Evolutionary conservation across 2,113 vertebrate species (phyloP), one percentile per base, ranked within the genome.

Genomic region (Athene cunicularia): DNA sequence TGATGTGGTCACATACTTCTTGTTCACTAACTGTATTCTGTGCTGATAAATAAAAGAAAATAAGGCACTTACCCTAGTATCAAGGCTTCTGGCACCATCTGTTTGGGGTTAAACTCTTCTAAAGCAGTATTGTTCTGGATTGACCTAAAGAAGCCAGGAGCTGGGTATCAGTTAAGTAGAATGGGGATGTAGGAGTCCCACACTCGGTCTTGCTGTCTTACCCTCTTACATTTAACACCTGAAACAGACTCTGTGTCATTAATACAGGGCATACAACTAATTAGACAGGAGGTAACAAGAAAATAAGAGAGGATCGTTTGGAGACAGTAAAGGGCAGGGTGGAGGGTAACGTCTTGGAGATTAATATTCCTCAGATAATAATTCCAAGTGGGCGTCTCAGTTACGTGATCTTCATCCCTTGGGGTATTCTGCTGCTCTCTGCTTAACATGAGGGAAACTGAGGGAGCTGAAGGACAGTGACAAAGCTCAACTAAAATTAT

Each of bases 41-140:
- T 24, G 7, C 23, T 89, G 43, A 73, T 37, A 94, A 76, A 58
- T 37, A 58, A 76, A 89, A 81, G 16, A 16, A 77, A 81, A 5
- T 5, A 33, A 60, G 43, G 15, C 8, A 71, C 17, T 64, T 43
- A 70, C 3, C 10, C 10, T 33, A 1, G 0, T 21, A 45, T 5
- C 32, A 84, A 70, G 56, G 50, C 18, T 17, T 17, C 14, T 33
- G 32, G 23, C 12, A 84, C 19, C 14, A n/a, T 59, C 43, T 80
- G 1, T 45, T 45, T 60, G 20, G 5, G 26, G 33, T 10, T 81
- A 24, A 68, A 39, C 26, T 91, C 20, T 33, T 76, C 26, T n/a
- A 41, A 11, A 72, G 12, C 12, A 81, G 26, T 56, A 13, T 53
- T 72, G 13, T 37, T 16, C 24, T 53, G 22, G 20, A 2, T 5